phyloP scores from a whole-genome alignment of 2,113 vertebrate species.

The Capra hircus region DNA sequence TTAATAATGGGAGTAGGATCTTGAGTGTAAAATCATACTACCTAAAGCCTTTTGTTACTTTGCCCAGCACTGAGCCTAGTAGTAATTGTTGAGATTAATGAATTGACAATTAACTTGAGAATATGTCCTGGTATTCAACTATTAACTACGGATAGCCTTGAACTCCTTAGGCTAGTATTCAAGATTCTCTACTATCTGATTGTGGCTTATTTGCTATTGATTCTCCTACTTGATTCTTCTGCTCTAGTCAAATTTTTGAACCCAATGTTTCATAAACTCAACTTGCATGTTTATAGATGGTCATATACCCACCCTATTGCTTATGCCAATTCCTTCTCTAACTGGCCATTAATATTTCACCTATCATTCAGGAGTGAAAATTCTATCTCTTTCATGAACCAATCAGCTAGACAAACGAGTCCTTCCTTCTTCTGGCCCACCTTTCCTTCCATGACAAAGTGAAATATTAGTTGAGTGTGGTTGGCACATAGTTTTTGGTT shows the following conservation, averaged over 20 bases:
- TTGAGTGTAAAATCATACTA: not conserved
- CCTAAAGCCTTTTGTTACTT: not conserved
- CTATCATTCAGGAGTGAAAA: slow-evolving; percentile 7
- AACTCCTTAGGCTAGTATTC: not conserved
- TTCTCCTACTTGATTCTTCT: not conserved
- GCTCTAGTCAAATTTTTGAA: not conserved
- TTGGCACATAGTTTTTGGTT: not conserved
- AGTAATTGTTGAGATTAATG: not conserved
- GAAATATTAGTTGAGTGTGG: not conserved
- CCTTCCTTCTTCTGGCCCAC: too few species aligned
- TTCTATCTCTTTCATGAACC: not conserved
- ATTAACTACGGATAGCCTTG: not conserved
- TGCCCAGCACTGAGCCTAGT: not conserved
- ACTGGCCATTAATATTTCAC: not conserved
- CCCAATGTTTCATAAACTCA: not conserved
- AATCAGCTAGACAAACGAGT: not conserved
- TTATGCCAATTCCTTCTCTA: not conserved
- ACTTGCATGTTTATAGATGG: not conserved
- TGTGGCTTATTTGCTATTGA: not conserved
- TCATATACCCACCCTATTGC: not conserved
- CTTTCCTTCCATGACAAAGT: not conserved
- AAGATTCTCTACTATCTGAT: not conserved
- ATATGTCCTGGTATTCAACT: not conserved
- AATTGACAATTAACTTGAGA: not conserved
- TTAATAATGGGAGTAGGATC: not conserved